Percentiles rank a stretch among this genome's conserved stretches.
phyloP scores from a whole-genome alignment of 2,888 invertebrate species.

The Monopis laevigella region DNA sequence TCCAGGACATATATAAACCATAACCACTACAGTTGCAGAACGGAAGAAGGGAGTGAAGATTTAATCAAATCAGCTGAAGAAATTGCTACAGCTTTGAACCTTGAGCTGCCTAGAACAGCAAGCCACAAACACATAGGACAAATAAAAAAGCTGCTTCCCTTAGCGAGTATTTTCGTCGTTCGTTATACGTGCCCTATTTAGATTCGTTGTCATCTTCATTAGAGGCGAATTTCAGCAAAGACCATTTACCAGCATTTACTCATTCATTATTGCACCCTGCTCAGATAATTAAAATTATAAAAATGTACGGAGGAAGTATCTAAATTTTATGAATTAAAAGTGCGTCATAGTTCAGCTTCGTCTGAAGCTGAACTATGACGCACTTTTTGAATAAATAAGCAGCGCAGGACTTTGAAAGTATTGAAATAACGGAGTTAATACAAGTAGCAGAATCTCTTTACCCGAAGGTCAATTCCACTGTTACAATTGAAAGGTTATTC shows the following conservation, averaged over 20 bases:
- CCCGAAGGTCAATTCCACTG: conserved; percentile 15
- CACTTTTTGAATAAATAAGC: too few species aligned
- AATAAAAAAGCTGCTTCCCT: conserved; percentile 14
- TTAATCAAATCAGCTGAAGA: conserved; percentile 15
- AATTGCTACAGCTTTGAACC: conserved; percentile 14
- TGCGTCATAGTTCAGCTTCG: conserved; percentile 4
- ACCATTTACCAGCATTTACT: conserved; percentile 10
- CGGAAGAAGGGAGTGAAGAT: conserved; percentile 14
- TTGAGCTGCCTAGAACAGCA: conserved; percentile 14
- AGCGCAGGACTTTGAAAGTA: conserved; percentile 6
- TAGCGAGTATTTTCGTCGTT: conserved; percentile 13
- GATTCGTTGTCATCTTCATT: too few species aligned
- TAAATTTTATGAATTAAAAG: conserved; percentile 6
- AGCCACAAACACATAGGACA: conserved; percentile 14
- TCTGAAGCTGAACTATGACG: conserved; percentile 12
- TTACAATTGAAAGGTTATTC: conserved; percentile 17
- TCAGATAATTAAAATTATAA: conserved; percentile 13
- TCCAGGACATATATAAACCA: conserved; percentile 11
- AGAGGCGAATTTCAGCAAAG: conserved; percentile 13
- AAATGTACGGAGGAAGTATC: too few species aligned
- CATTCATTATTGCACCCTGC: conserved; percentile 11
- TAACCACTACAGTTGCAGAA: conserved; percentile 11
- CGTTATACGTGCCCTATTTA: conserved; percentile 12
- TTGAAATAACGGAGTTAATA: conserved; percentile 13
- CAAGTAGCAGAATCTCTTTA: too few species aligned